A percentile compares a stretch with the other conserved stretches of the same genome.
phyloP scores from a whole-genome alignment of 2,888 invertebrate species.

The Lysandra bellargus region DNA sequence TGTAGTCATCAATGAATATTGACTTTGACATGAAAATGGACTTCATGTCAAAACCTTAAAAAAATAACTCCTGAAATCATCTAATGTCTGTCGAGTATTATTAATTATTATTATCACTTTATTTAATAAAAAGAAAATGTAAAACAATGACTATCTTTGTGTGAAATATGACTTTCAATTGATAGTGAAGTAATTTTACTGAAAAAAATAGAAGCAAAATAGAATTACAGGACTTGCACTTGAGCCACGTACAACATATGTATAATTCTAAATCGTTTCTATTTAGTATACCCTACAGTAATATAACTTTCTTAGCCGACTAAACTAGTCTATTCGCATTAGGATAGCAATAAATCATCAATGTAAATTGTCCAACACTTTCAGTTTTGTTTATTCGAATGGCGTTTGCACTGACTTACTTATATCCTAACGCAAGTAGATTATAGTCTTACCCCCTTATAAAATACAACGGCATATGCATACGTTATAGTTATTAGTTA shows the following conservation, averaged over 20 bases:
- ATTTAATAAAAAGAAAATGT: neutral
- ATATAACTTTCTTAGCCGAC: neutral
- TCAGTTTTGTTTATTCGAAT: neutral
- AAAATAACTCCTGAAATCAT: neutral
- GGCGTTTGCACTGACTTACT: neutral
- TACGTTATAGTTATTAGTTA: too few relatives aligned
- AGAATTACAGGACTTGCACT: neutral
- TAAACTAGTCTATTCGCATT: neutral
- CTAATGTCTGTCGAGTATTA: too few relatives aligned
- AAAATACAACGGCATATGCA: too few relatives aligned
- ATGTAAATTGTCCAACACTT: neutral
- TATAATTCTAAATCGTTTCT: neutral
- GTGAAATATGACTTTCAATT: too few relatives aligned
- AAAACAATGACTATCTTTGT: too few relatives aligned
- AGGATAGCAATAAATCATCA: neutral
- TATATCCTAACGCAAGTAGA: neutral
- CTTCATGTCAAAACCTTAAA: neutral
- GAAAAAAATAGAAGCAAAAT: neutral
- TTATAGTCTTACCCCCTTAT: neutral
- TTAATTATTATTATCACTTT: too few relatives aligned
- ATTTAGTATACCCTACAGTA: neutral
- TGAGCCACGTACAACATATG: slow-evolving; percentile 11
- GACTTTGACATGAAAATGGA: neutral
- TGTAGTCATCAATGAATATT: too few relatives aligned
- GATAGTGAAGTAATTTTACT: too few relatives aligned